Evolutionary conservation across 2,888 invertebrate species (phyloP).

Genomic region (Griposia aprilina): DNA sequence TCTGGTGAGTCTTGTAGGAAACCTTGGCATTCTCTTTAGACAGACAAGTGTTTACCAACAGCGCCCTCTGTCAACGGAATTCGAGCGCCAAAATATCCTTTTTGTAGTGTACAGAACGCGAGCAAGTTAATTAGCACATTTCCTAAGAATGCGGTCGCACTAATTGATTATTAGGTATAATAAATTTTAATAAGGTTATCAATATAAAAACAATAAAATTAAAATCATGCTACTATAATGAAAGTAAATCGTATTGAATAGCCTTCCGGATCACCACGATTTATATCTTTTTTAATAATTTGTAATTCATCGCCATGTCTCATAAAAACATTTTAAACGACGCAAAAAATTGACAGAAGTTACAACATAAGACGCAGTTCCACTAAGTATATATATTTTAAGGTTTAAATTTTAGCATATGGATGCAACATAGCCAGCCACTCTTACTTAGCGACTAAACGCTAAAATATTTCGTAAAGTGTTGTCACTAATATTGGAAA

Average conservation of each 20-base stretch:
- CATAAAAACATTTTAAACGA: not conserved
- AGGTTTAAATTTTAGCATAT: slow-evolving; percentile 33
- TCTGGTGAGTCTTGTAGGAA: too few species aligned
- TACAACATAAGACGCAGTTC: slow-evolving; percentile 8
- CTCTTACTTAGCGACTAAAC: slow-evolving; percentile 30
- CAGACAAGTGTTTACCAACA: too few species aligned
- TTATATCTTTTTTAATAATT: not conserved
- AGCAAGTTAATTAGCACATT: not conserved
- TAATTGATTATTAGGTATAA: not conserved
- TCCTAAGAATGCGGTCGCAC: not conserved
- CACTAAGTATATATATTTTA: not conserved
- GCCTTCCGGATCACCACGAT: not conserved
- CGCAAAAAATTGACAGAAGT: not conserved
- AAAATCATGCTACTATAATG: not conserved
- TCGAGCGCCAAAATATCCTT: too few species aligned
- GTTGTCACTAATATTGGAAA: slow-evolving; percentile 19
- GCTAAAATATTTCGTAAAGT: slow-evolving; percentile 44
- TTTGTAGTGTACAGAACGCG: too few species aligned
- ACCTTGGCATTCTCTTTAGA: too few species aligned
- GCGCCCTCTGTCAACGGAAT: too few species aligned
- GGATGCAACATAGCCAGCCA: slow-evolving; percentile 20
- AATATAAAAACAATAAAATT: not conserved
- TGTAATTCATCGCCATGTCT: not conserved
- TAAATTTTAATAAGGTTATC: not conserved
- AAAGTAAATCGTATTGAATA: too few species aligned